phyloP scores from a whole-genome alignment of 2,113 vertebrate species.

The Enhydra lutris region DNA sequence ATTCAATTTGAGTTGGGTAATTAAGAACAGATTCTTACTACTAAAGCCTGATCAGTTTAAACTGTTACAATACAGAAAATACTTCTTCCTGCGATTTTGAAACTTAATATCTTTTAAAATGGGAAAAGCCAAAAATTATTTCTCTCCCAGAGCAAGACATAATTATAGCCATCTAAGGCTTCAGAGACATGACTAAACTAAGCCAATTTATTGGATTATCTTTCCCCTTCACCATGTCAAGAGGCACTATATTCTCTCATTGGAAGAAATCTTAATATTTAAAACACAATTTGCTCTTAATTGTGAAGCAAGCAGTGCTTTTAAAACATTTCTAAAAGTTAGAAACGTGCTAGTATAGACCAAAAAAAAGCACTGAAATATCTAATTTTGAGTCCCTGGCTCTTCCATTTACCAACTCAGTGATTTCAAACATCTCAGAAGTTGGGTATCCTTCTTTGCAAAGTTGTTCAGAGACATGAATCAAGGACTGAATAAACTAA shows the following conservation, averaged over 20 bases:
- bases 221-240: not conserved
- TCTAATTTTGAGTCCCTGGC: not conserved
- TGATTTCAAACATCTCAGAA: not conserved
- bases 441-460: not conserved
- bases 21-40: slow-evolving; percentile 67
- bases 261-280: slow-evolving; percentile 57
- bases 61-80: slow-evolving; percentile 36
- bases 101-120: slow-evolving; percentile 50
- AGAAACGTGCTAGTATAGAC: not conserved
- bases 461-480: not conserved
- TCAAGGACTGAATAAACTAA: not conserved
- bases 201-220: slow-evolving; percentile 15
- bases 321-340: slow-evolving; percentile 9
- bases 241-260: not conserved
- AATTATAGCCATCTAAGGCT: slow-evolving; percentile 43
- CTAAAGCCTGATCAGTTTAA: slow-evolving; percentile 52
- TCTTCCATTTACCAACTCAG: not conserved
- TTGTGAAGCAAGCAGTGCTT: slow-evolving; percentile 18
- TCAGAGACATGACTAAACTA: not conserved
- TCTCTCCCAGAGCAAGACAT: slow-evolving; percentile 18
- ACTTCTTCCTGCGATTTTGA: slow-evolving; percentile 46
- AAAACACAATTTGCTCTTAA: slow-evolving; percentile 46
- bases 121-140: slow-evolving; percentile 51
- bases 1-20: slow-evolving; percentile 62
- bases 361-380: not conserved